A percentile compares a stretch with the other conserved stretches of the same genome.
These are phyloP conservation scores for Lepidocyrtinus sp. DNA, from an alignment of 2,888 invertebrate genomes.

Conservation along the genomic window DNA sequence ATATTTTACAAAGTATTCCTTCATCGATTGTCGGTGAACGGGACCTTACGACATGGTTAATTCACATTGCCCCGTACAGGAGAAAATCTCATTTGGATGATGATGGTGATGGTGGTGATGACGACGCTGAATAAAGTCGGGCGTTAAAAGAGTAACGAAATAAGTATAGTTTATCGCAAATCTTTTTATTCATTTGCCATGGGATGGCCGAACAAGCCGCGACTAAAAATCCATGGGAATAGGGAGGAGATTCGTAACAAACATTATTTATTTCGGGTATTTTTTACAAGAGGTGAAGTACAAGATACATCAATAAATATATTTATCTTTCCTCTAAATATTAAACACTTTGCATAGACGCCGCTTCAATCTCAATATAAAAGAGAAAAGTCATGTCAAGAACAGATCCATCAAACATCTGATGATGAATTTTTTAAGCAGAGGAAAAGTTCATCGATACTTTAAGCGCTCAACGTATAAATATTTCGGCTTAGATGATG, in stretches of 20 bases:
- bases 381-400: conserved; percentile 39
- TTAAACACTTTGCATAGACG: neutral
- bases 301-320: too few species aligned
- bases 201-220: conserved; percentile 41
- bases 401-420: conserved; percentile 55
- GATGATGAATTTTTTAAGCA: conserved; percentile 59
- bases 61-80: conserved; percentile 36
- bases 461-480: conserved; percentile 49
- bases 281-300: too few species aligned
- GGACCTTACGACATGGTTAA: too few species aligned
- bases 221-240: conserved; percentile 52
- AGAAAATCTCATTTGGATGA: too few species aligned
- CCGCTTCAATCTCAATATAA: conserved; percentile 15
- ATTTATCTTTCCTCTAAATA: neutral
- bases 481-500: too few species aligned
- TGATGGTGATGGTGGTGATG: too few species aligned
- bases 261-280: too few species aligned
- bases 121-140: too few species aligned
- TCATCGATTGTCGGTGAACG: conserved; percentile 53
- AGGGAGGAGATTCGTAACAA: conserved; percentile 54
- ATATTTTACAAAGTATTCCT: conserved; percentile 10
- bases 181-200: neutral
- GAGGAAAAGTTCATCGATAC: too few species aligned
- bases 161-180: conserved; percentile 1
- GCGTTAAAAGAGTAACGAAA: too few species aligned